Evolutionary conservation across 2,797 vertebrate species (phyloP).

Genomic region (Moxostoma hubbsi): DNA sequence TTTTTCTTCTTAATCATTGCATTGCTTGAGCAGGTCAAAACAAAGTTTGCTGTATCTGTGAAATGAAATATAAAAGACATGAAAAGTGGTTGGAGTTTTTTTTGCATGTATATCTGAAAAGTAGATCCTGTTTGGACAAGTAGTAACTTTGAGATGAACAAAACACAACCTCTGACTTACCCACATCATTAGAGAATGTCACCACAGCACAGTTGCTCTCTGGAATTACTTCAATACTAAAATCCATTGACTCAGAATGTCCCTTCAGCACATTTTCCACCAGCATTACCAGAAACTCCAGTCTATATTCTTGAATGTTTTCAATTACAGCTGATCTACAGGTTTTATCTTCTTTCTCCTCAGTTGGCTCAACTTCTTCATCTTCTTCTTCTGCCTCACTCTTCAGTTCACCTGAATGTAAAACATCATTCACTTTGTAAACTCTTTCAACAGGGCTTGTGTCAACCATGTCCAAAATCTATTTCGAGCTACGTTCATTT

Average conservation of each 20-base stretch:
- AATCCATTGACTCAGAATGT: slow-evolving; percentile 15
- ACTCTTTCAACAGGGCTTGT: neutral
- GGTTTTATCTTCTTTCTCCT: slow-evolving; percentile 16
- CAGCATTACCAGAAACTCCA: slow-evolving; percentile 72
- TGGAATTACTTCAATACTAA: slow-evolving; percentile 69
- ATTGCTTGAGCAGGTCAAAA: slow-evolving; percentile 64
- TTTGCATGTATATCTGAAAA: neutral
- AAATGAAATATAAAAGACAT: slow-evolving; percentile 7
- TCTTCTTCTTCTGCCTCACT: slow-evolving; percentile 53
- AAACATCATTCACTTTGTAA: neutral
- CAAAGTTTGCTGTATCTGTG: slow-evolving; percentile 68
- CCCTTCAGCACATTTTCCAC: slow-evolving; percentile 72
- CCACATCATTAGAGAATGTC: slow-evolving; percentile 69
- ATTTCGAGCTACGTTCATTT: neutral
- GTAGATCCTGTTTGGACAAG: neutral
- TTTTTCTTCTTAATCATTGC: slow-evolving; percentile 61
- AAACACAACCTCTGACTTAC: slow-evolving; percentile 56
- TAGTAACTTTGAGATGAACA: neutral
- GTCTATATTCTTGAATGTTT: slow-evolving; percentile 55
- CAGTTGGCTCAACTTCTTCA: neutral
- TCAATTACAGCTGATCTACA: slow-evolving; percentile 64
- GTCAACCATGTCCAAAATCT: slow-evolving; percentile 39
- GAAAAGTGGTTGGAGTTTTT: neutral
- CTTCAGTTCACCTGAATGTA: slow-evolving; percentile 21
- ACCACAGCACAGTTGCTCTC: slow-evolving; percentile 68